A percentile compares a stretch with the other conserved stretches of the same genome.
Evolutionary conservation across 2,888 invertebrate genomes (phyloP).

Genomic region (Trissolcus brochymenae): DNA sequence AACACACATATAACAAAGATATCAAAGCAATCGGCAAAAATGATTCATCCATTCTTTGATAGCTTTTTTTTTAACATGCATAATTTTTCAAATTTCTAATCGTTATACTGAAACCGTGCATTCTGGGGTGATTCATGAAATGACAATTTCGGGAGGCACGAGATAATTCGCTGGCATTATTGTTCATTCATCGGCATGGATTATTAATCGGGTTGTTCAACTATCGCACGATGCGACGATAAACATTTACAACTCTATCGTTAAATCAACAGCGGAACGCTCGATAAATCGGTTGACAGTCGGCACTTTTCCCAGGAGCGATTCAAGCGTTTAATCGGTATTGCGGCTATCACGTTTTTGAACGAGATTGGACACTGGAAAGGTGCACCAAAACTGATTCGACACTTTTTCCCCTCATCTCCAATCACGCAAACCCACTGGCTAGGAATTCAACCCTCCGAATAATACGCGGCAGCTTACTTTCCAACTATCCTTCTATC

Average conservation of each 20-base stretch:
- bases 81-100: too few species aligned
- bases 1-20: too few species aligned
- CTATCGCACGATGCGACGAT: constrained; percentile 19
- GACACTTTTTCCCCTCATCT: constrained; percentile 9
- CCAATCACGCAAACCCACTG: neutral
- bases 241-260: constrained; percentile 31
- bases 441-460: neutral
- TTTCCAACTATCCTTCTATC: too few species aligned
- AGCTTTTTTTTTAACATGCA: too few species aligned
- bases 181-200: constrained; percentile 7
- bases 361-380: constrained; percentile 30
- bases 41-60: too few species aligned
- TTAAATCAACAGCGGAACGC: constrained; percentile 10
- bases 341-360: constrained; percentile 25
- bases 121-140: too few species aligned
- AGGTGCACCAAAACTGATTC: constrained; percentile 29
- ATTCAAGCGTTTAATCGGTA: constrained; percentile 44
- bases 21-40: too few species aligned
- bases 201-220: constrained; percentile 23
- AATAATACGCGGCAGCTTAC: too few species aligned
- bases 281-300: constrained; percentile 41
- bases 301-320: constrained; percentile 39
- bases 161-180: too few species aligned
- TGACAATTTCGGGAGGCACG: too few species aligned
- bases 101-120: too few species aligned